phyloP scores from a whole-genome alignment of 2,797 vertebrate species.

The Peromyscus melanophrys region DNA sequence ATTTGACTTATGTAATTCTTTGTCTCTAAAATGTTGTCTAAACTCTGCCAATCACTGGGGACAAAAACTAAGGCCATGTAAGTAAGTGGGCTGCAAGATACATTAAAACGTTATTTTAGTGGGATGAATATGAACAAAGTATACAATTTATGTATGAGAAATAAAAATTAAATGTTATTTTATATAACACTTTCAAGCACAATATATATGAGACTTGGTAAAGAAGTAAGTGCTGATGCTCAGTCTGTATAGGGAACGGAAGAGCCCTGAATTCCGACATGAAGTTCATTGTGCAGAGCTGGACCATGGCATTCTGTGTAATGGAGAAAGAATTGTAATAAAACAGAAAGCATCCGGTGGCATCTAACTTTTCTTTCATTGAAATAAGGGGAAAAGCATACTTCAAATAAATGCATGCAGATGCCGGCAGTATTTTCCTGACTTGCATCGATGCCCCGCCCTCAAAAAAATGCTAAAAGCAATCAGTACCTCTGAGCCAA shows the following conservation, averaged over 20 bases:
- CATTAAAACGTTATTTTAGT: neutral
- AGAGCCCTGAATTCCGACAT: neutral
- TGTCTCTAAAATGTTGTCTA: slow-evolving; percentile 4
- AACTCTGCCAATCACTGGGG: neutral
- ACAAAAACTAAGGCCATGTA: neutral
- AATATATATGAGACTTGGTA: neutral
- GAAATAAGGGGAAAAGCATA: slow-evolving; percentile 32
- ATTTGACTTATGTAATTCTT: slow-evolving; percentile 34
- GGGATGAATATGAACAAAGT: neutral
- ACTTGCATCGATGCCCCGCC: neutral
- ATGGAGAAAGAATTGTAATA: neutral
- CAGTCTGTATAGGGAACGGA: neutral
- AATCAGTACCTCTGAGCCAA: slow-evolving; percentile 51
- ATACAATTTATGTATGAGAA: neutral
- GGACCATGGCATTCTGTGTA: neutral
- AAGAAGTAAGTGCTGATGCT: neutral
- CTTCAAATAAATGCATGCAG: slow-evolving; percentile 45
- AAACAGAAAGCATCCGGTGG: slow-evolving; percentile 14
- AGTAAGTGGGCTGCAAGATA: neutral
- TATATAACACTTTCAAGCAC: neutral
- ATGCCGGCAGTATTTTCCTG: slow-evolving; percentile 44
- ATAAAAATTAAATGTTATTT: neutral
- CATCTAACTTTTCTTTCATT: slow-evolving; percentile 44
- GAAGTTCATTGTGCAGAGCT: neutral
- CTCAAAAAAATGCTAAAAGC: slow-evolving; percentile 33